phyloP scores from a whole-genome alignment of 2,113 vertebrate genomes.

The Asarcornis scutulata region DNA sequence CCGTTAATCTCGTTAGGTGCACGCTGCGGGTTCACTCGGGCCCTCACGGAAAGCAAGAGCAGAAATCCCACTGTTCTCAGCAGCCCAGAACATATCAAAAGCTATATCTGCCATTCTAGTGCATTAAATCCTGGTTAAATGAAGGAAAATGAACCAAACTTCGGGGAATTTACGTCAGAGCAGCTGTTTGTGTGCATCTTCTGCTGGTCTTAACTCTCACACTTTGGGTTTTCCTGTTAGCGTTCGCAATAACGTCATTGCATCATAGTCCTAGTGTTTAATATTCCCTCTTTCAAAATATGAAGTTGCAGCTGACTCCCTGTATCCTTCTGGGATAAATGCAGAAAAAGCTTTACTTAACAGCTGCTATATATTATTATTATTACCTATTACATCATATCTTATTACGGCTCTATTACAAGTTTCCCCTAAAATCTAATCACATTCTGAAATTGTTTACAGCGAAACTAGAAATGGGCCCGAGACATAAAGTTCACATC shows the following conservation, averaged over 20 bases:
- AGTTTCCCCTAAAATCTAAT: constrained; percentile 71
- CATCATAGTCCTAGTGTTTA: constrained; percentile 53
- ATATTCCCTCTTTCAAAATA: constrained; percentile 67
- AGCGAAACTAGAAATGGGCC: constrained; percentile 43
- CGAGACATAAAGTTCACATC: constrained; percentile 49
- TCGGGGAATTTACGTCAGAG: constrained; percentile 40
- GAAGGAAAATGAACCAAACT: constrained; percentile 11
- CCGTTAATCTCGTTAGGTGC: not conserved
- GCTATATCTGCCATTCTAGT: not conserved
- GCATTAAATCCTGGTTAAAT: not conserved
- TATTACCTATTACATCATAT: constrained; percentile 75
- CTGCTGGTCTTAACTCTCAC: constrained; percentile 59
- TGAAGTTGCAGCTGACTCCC: constrained; percentile 69
- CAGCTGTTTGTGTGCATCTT: constrained; percentile 44
- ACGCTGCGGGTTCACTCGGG: not conserved
- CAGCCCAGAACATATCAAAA: not conserved
- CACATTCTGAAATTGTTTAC: constrained; percentile 71
- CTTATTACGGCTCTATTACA: constrained; percentile 69
- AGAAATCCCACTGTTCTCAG: not conserved
- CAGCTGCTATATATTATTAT: constrained; percentile 74
- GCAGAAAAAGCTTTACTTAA: constrained; percentile 61
- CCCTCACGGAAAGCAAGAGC: not conserved
- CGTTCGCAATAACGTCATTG: constrained; percentile 34
- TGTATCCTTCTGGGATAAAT: constrained; percentile 65
- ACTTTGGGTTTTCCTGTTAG: constrained; percentile 45